Percentiles rank a stretch among this genome's conserved stretches.
Evolutionary conservation across 2,113 vertebrate species (phyloP).

Genomic region (Atherinomorus stipes): DNA sequence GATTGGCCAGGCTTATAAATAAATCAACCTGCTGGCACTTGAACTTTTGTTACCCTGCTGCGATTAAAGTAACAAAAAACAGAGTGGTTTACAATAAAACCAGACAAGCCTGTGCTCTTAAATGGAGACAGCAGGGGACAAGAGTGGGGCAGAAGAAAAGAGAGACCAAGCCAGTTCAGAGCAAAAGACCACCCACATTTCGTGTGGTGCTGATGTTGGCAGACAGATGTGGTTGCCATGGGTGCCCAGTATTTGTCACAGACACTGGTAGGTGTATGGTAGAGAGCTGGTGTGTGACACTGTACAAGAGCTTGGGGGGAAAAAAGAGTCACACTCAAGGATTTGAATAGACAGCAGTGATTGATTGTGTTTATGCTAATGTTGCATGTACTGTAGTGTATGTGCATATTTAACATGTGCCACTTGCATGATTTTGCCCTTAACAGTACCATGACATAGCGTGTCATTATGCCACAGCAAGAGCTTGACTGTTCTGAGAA

Average conservation of each 20-base stretch:
- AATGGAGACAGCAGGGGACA: conserved; percentile 1
- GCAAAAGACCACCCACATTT: conserved; percentile 25
- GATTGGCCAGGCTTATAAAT: conserved; percentile 29
- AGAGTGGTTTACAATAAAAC: conserved; percentile 3
- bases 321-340: conserved; percentile 27
- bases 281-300: conserved; percentile 44
- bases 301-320: conserved; percentile 42
- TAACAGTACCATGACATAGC: conserved; percentile 56
- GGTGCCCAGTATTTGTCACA: conserved; percentile 48
- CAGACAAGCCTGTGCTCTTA: conserved; percentile 18
- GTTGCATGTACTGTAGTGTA: conserved; percentile 11
- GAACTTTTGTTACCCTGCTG: conserved; percentile 23
- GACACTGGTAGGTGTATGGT: conserved; percentile 43
- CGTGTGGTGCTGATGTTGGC: conserved; percentile 45
- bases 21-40: conserved; percentile 46
- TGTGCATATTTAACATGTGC: conserved; percentile 24
- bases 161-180: conserved; percentile 7
- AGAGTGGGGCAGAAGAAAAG: background rate
- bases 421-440: conserved; percentile 28
- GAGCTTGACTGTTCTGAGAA: conserved; percentile 42
- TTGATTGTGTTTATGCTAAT: conserved; percentile 3
- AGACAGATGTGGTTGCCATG: conserved; percentile 53
- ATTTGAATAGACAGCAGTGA: conserved; percentile 4
- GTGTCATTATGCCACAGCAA: conserved; percentile 70
- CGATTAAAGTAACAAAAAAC: conserved; percentile 22